Evolutionary conservation across 2,888 invertebrate species (phyloP).

Genomic region (Thelaira solivaga): DNA sequence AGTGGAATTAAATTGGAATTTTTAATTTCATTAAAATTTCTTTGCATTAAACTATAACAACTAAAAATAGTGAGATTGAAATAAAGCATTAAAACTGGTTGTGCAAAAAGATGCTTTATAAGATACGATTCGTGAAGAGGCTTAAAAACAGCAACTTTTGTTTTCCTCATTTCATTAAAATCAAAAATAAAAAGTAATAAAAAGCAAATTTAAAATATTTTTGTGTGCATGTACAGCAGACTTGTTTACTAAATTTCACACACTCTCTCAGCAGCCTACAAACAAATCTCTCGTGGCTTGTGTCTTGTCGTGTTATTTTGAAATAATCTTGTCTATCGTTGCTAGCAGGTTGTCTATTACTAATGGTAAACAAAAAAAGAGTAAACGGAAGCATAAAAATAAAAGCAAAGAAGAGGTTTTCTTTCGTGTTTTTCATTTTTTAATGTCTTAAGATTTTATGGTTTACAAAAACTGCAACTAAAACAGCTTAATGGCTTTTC

Average conservation of each 20-base stretch:
- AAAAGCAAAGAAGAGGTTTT: not conserved
- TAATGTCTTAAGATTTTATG: not conserved
- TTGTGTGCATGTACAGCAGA: too few relatives aligned
- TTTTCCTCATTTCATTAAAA: constrained; percentile 48
- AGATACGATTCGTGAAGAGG: not conserved
- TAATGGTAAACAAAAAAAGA: not conserved
- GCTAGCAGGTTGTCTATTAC: not conserved
- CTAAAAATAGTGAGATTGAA: not conserved
- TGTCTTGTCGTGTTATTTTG: not conserved
- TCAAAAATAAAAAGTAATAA: not conserved
- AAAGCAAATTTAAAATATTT: not conserved
- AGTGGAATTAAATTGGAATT: not conserved
- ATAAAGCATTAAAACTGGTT: constrained; percentile 5
- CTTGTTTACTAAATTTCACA: constrained; percentile 44
- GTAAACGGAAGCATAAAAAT: constrained; percentile 11
- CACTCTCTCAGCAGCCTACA: not conserved
- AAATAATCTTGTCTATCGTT: not conserved
- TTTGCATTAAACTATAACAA: not conserved
- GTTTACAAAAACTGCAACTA: not conserved
- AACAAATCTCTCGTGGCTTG: not conserved
- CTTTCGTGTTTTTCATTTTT: not conserved
- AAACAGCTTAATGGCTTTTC: not conserved
- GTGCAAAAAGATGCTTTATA: not conserved
- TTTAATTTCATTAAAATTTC: not conserved
- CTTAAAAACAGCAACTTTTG: constrained; percentile 14